Conservation (phyloP, 2,797 vertebrate genomes). For the Cossypha caffra region DNA sequence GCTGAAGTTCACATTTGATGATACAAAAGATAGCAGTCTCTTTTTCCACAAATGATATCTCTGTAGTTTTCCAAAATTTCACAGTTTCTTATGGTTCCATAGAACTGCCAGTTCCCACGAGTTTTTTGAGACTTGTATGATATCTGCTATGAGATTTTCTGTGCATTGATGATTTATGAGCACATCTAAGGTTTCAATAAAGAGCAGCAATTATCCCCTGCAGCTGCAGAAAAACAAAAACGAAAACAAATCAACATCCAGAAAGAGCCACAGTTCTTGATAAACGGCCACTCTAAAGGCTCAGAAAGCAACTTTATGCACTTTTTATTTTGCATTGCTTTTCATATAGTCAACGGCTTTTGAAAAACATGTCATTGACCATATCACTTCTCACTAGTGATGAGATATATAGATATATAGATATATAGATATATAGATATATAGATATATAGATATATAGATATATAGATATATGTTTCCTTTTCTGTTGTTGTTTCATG, state of each 20-base stretch:
- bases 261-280: not conserved
- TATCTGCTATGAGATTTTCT: not conserved
- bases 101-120: not conserved
- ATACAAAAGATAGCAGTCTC: not conserved
- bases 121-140: not conserved
- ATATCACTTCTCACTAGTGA: not conserved
- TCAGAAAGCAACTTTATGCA: not conserved
- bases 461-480: not conserved
- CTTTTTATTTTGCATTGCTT: not conserved
- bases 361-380: not conserved
- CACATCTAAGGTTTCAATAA: not conserved
- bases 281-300: not conserved
- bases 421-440: too few species aligned
- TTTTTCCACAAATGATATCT: not conserved
- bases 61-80: not conserved
- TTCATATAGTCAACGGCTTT: not conserved
- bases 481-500: not conserved
- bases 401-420: too few species aligned
- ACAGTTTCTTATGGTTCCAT: not conserved
- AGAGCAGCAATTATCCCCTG: not conserved
- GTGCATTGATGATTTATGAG: not conserved
- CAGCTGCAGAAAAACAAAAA: slow-evolving; percentile 1
- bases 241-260: not conserved
- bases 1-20: not conserved
- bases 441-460: too few species aligned